A percentile compares a stretch with the other conserved stretches of the same genome.
Conservation (phyloP, 2,888 invertebrate species). For the Scaeva pyrastri region DNA sequence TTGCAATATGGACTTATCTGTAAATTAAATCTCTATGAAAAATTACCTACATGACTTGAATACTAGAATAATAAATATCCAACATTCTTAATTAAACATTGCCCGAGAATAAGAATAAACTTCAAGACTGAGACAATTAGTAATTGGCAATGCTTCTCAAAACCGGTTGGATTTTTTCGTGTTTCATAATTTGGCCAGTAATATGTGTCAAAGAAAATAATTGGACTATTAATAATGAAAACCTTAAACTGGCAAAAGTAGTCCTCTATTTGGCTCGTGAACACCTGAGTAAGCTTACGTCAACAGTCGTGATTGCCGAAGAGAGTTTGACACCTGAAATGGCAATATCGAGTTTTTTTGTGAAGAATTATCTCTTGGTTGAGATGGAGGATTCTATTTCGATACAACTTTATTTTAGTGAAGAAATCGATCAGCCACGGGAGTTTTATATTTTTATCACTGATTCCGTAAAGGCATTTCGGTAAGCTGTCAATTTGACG, state of each 20-base stretch:
- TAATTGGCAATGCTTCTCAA: conserved; percentile 9
- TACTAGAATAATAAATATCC: conserved; percentile 11
- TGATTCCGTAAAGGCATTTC: conserved; percentile 23
- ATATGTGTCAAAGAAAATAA: background rate
- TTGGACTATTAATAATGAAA: background rate
- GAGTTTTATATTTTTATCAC: conserved; percentile 18
- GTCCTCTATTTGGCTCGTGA: conserved; percentile 4
- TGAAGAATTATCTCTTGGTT: conserved; percentile 4
- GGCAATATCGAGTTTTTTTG: background rate
- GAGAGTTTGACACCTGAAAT: conserved; percentile 13
- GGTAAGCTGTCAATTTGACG: background rate
- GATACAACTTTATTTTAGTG: conserved; percentile 20
- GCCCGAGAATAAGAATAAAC: background rate
- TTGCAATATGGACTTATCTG: background rate
- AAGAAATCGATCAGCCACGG: background rate
- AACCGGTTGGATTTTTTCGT: background rate
- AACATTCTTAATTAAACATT: background rate
- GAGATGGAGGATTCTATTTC: background rate
- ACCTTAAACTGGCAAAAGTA: background rate
- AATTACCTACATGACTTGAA: background rate
- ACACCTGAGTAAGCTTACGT: background rate
- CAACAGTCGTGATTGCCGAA: conserved; percentile 15
- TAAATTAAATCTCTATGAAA: background rate
- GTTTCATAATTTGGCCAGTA: background rate
- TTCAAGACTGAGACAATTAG: background rate